Base-by-base conservation (phyloP, 2,797 vertebrate species). In the Australoheros facetus region DNA sequence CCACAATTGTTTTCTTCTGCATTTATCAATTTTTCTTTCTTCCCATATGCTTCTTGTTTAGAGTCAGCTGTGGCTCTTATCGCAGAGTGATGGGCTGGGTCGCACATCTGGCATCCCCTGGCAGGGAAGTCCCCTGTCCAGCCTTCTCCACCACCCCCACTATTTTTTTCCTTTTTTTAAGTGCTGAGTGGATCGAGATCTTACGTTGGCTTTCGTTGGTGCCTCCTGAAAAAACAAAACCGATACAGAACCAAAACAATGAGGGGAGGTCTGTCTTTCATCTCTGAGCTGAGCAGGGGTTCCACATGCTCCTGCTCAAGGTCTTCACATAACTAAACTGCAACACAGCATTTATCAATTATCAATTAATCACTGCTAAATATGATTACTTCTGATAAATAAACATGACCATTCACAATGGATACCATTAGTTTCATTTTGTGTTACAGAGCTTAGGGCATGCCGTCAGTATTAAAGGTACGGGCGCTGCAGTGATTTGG, bases 81-180 rank as follows among this genome's bases (percentile, higher is more conserved):
- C 45, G n/a, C 71, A 77, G 58, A 84, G 80, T 59, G 82, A 82
- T 70, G 81, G 87, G 51, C 79, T 73, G 30, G 91, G 93, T 92
- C 91, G 87, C 89, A 92, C 94, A 94, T 94, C 93, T 94, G 94
- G 89, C 85, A 82, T 87, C 89, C 87, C 87, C 89, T 91, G 92
- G 88, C 90, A 91, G 85, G 84, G 81, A 87, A 86, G 86, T 85
- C 81, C 80, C 75, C 77, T 75, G 54, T 71, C 81, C 80, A 58
- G 42, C 58, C 84, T 76, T 76, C 77, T 42, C 56, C 51, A 26
- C 55, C 77, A 19, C 73, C 73, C 74, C 28, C 56, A 8, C 48
- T 57, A 37, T 34, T 23, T 1, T 71, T 71, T 32, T 48, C 30
- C 42, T 30, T 32, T 2, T 74, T 71, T 42, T 48, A 78, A 42